Percentiles rank a stretch among this genome's conserved stretches.
These are phyloP conservation scores for Lepus europaeus DNA, from an alignment of 2,113 vertebrate species.

Conservation along the genomic window DNA sequence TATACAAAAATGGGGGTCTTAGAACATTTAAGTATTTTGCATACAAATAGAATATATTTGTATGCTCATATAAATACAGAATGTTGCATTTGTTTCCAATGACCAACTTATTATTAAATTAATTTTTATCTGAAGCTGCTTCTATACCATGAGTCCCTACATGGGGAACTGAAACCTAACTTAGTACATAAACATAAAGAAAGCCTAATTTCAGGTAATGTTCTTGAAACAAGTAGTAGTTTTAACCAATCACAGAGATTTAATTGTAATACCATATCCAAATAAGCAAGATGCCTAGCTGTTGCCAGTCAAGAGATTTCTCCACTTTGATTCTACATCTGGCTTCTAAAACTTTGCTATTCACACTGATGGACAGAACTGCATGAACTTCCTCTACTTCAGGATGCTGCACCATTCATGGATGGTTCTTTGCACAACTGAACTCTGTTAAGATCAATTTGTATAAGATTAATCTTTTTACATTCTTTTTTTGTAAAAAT, in stretches of 20 bases:
- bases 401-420: neutral
- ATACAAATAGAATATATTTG: neutral
- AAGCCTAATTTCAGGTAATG: neutral
- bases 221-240: neutral
- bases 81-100: neutral
- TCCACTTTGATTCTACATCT: no score
- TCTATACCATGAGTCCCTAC: neutral
- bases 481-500: neutral
- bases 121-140: neutral
- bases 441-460: neutral
- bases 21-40: neutral
- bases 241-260: neutral
- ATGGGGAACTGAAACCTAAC: neutral
- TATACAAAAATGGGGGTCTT: neutral
- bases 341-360: neutral
- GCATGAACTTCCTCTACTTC: accelerated
- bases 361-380: accelerated
- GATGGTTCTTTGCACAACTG: neutral
- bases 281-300: neutral
- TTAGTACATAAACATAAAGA: neutral
- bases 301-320: accelerated
- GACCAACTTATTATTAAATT: neutral
- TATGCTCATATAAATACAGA: neutral
- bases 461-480: neutral
- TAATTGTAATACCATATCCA: neutral